Evolutionary conservation across 2,113 vertebrate species (phyloP), one percentile per base, ranked within the genome.

Genomic region (Cavia porcellus): DNA sequence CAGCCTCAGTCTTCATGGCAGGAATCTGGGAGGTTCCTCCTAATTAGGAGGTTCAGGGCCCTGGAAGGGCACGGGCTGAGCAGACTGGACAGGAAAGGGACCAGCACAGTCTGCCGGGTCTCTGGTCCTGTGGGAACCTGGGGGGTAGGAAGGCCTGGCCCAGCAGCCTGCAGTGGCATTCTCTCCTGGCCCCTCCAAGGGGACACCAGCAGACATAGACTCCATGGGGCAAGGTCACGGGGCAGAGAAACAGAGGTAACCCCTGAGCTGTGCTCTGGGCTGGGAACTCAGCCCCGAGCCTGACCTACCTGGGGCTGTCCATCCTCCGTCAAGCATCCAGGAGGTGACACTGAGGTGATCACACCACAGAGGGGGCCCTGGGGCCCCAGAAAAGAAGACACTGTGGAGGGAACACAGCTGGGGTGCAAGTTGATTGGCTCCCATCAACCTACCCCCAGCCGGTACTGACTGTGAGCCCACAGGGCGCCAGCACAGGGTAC

Each of bases 111-210:
- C 77, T 32, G 28, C 22, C 2, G 9, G 47, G 47, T 20, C 77
- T 32, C 9, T 32, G 28, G 24, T 55, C 68, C 20, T 3, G 0
- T 0, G 30, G 42, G 38, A 6, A 14, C 47, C 3, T 7, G 3
- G 30, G 64, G 80, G 9, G 3, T 13, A 3, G 13, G 22, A 22
- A 13, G 30, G 10, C 3, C 0, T 1, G 42, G 0, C 20, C 70
- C 24, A 25, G 59, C 70, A 95, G 59, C 42, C 45, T 5, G 13
- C 74, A 47, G 75, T 30, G 59, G 45, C 50, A 30, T 61, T 28
- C 0, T 17, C n/a, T 22, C 12, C 62, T n/a, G 25, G 45, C 13
- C 61, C 25, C 38, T 80, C 70, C 0, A 15, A 35, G 17, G 7
- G 35, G 11, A 30, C 55, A 5, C 62, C 1, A 0, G 0, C 42